Evolutionary conservation across 2,888 invertebrate genomes (phyloP), one percentile per base, ranked within the genome.

Genomic region (Eilema sororculum): DNA sequence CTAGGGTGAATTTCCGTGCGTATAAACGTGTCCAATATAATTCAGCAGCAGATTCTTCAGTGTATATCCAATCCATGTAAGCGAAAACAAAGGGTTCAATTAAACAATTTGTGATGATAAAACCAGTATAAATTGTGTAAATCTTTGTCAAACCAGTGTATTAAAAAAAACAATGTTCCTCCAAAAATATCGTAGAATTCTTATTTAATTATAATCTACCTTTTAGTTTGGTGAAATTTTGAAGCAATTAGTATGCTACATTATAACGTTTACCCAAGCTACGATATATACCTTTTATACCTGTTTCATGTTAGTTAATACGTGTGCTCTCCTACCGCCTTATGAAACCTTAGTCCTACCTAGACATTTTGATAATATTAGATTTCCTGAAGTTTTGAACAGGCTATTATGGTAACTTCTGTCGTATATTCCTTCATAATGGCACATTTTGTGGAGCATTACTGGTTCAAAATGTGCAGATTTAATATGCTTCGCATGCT

Each of bases 341-440:
- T 79, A 64, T 67, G 62, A n/a, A 64, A 72, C 37, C 52, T 37
- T 64, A 12, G 24, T 58, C 67, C 69, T 69, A 72, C 59, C 71
- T 24, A 68, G 65, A 60, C 67, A 46, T 72, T 69, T 67, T 60
- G 56, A 64, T 30, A 46, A 46, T 46, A 46, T 16, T 20, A 46
- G 41, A 41, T 41, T 46, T 46, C 20, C 20, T 20, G 5, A 46
- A 46, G 46, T 46, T 46, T 46, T 20, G 46, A 46, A 20, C 66
- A 68, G 67, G 77, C 72, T 68, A 46, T 46, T 71, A 65, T 65
- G 12, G 63, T 28, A 59, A 64, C 28, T 57, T 63, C 41, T 56
- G 58, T 20, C 58, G 46, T 58, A 41, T 64, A 59, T 68, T 59
- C 25, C 9, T 67, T 60, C 67, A 22, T 60, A 60, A 67, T 67